Percentiles rank a stretch among this genome's conserved stretches.
Conservation (phyloP, 2,113 vertebrate species). For the Malurus melanocephalus region DNA sequence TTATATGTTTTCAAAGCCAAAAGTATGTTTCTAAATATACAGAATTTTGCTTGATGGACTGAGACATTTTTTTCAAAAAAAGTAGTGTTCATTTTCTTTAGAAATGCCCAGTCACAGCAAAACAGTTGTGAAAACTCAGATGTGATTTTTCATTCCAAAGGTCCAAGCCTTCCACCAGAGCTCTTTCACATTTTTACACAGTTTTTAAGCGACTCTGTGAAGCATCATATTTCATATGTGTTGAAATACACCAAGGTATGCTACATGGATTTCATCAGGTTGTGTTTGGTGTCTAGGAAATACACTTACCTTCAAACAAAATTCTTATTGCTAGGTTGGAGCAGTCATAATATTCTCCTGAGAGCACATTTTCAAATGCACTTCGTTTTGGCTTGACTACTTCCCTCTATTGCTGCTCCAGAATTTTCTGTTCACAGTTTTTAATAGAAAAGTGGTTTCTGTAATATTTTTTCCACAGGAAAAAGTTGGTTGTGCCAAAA, state of each 20-base stretch:
- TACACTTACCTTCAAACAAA: background rate
- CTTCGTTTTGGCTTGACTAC: background rate
- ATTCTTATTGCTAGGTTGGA: background rate
- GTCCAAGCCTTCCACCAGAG: background rate
- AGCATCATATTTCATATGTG: background rate
- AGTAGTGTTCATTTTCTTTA: background rate
- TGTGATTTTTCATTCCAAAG: background rate
- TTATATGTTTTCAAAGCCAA: background rate
- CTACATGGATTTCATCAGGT: background rate
- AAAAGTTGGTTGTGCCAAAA: slow-evolving; percentile 31
- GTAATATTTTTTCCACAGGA: slow-evolving; percentile 16
- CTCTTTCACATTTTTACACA: background rate
- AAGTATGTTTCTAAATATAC: background rate
- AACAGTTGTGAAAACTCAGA: background rate
- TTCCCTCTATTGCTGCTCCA: background rate
- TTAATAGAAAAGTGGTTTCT: slow-evolving; percentile 11
- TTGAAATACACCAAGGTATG: background rate
- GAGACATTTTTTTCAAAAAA: background rate
- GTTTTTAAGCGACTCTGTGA: background rate
- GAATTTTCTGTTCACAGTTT: background rate
- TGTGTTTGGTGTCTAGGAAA: background rate
- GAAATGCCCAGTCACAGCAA: background rate
- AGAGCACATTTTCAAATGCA: background rate
- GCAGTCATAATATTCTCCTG: background rate
- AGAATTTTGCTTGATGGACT: background rate